Evolutionary conservation across 2,113 vertebrate species (phyloP).

Genomic region (Dermatemys mawii): DNA sequence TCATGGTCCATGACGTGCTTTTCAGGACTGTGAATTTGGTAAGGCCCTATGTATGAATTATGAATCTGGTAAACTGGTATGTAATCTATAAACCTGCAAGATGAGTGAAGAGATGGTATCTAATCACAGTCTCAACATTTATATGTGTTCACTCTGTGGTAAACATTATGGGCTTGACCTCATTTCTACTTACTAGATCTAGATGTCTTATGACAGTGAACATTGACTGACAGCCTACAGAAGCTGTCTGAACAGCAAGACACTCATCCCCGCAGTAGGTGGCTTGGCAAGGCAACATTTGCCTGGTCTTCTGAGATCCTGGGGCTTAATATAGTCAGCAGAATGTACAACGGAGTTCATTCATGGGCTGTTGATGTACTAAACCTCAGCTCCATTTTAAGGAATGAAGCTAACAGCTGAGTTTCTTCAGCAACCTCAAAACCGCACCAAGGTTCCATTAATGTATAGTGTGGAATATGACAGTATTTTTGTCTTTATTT

Average conservation of each 20-base stretch:
- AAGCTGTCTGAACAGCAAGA: not conserved
- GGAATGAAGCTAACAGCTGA: not conserved
- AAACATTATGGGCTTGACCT: constrained; percentile 27
- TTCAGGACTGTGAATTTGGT: too few relatives aligned
- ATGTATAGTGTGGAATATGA: fast-evolving
- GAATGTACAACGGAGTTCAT: constrained; percentile 1
- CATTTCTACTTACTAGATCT: constrained; percentile 45
- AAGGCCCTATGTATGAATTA: not conserved
- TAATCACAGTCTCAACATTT: constrained; percentile 37
- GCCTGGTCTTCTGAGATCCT: not conserved
- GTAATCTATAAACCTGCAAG: constrained; percentile 50
- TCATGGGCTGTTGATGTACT: constrained; percentile 32
- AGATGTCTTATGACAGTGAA: not conserved
- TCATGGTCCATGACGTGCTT: too few relatives aligned
- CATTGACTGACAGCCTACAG: not conserved
- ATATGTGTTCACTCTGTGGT: constrained; percentile 27
- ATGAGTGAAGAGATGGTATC: not conserved
- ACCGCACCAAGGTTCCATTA: not conserved
- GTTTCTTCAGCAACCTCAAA: not conserved
- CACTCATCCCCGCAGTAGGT: constrained; percentile 11
- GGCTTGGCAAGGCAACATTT: not conserved
- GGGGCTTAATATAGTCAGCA: constrained; percentile 36
- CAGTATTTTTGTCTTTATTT: not conserved
- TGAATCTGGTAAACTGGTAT: not conserved
- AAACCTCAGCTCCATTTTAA: constrained; percentile 8